Conservation (phyloP, 2,888 invertebrate species). For the Tyria jacobaeae region DNA sequence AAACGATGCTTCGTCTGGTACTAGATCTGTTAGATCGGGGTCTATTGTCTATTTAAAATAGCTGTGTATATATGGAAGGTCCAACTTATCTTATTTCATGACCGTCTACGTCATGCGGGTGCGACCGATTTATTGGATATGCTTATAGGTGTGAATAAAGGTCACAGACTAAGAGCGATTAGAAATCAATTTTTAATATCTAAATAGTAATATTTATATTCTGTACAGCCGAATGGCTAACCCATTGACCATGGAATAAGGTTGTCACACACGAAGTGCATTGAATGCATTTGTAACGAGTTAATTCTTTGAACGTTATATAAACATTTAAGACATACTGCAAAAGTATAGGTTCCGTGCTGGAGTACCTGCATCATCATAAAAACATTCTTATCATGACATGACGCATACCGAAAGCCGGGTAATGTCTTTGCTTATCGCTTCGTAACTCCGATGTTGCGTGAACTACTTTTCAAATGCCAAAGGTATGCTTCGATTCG, state of each 20-base stretch:
- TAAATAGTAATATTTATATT: too few species aligned
- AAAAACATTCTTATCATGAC: background rate
- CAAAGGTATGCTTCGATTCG: background rate
- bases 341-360: background rate
- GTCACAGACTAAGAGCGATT: background rate
- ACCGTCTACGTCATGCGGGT: background rate
- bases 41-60: background rate
- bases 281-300: background rate
- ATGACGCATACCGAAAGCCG: background rate
- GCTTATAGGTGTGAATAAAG: background rate
- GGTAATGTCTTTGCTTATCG: background rate
- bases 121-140: background rate
- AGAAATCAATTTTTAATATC: background rate
- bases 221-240: too few species aligned
- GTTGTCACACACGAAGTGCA: too few species aligned
- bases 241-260: too few species aligned
- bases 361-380: background rate
- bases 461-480: constrained; percentile 1
- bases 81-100: background rate
- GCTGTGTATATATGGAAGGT: background rate
- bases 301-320: background rate
- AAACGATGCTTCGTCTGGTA: background rate
- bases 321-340: background rate
- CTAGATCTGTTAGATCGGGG: background rate
- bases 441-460: background rate